Evolutionary conservation across 2,797 vertebrate genomes (phyloP).

Genomic region (Sphenodon punctatus): DNA sequence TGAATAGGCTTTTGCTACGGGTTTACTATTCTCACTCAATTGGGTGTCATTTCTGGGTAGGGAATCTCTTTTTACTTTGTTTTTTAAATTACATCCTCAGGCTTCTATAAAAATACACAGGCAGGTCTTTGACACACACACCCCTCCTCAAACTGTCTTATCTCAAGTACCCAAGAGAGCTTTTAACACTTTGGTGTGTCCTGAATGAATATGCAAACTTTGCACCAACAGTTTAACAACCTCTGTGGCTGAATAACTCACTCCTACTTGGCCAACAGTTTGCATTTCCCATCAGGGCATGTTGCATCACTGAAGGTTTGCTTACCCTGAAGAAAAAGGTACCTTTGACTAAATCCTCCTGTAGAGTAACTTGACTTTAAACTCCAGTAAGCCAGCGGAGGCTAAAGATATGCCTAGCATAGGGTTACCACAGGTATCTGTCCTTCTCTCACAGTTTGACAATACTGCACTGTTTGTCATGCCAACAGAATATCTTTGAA

Average conservation of each 20-base stretch:
- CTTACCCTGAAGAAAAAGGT: not conserved
- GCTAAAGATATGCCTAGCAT: too few relatives aligned
- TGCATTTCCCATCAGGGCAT: not conserved
- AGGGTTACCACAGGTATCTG: too few relatives aligned
- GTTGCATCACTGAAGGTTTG: not conserved
- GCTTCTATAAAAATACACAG: conserved; percentile 35
- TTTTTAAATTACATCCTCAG: not conserved
- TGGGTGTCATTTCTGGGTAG: not conserved
- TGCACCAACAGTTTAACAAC: rapidly evolving
- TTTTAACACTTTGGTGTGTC: conserved; percentile 24
- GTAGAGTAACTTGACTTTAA: not conserved
- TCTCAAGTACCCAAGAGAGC: conserved; percentile 22
- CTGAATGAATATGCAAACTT: not conserved
- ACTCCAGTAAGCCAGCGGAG: not conserved
- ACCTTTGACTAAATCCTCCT: not conserved
- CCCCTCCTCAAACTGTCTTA: conserved; percentile 28
- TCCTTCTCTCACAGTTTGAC: too few relatives aligned
- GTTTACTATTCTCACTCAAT: not conserved
- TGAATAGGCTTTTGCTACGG: not conserved
- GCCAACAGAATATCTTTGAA: too few relatives aligned
- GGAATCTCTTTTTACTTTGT: not conserved
- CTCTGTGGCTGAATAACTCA: not conserved
- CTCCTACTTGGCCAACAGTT: not conserved
- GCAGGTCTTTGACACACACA: conserved; percentile 35
- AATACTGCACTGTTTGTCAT: too few relatives aligned